Evolutionary conservation across 1,140 invertebrate species (phyloP).

Genomic region (Prorops nasuta): DNA sequence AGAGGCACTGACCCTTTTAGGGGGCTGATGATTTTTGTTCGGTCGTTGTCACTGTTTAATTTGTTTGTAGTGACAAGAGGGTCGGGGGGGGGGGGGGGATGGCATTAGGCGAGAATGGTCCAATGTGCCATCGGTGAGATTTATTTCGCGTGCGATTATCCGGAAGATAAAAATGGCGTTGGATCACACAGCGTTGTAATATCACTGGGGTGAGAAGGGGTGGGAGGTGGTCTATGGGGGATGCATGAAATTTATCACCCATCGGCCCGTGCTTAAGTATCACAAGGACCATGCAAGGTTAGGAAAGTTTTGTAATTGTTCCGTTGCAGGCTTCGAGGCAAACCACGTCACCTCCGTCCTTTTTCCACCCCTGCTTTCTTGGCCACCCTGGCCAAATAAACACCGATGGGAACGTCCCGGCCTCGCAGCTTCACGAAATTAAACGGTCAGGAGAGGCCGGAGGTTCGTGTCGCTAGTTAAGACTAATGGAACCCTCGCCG

Average conservation of each 20-base stretch:
- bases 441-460: background rate
- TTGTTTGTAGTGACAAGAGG: no score
- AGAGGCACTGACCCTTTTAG: no score
- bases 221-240: conserved; percentile 14
- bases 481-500: background rate
- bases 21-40: no score
- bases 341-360: conserved; percentile 1
- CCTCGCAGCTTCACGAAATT: no score
- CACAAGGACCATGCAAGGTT: conserved; percentile 8
- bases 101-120: conserved; percentile 34
- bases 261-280: conserved; percentile 32
- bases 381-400: background rate
- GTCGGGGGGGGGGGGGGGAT: no score
- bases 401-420: no score
- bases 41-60: no score
- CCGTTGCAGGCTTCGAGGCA: no score
- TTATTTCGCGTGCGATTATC: conserved; percentile 47
- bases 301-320: conserved; percentile 48
- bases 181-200: no score
- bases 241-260: conserved; percentile 44
- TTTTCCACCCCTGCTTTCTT: background rate
- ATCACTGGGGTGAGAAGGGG: no score
- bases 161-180: conserved; percentile 38
- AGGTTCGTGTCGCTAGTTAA: background rate
- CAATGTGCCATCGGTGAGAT: no score